Percentiles rank a stretch among this genome's conserved stretches.
Conservation (phyloP, 2,113 vertebrate genomes). For the Thalassoma bifasciatum region DNA sequence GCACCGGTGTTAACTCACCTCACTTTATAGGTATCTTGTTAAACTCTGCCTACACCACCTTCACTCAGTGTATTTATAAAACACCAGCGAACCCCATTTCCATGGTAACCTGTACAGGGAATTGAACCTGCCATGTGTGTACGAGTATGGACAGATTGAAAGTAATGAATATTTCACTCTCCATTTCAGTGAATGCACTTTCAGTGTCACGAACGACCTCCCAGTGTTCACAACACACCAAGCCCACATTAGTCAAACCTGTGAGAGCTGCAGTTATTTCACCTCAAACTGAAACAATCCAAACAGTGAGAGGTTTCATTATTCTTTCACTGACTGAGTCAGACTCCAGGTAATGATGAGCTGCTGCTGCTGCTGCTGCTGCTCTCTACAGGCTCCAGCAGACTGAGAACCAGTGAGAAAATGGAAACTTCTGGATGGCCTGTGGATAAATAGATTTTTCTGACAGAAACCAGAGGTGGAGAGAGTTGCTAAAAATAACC, state of each 20-base stretch:
- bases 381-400: constrained; percentile 17
- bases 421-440: constrained; percentile 46
- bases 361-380: background rate
- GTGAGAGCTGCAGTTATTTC: background rate
- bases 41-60: background rate
- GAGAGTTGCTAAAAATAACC: constrained; percentile 59
- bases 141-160: constrained; percentile 5
- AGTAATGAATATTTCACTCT: constrained; percentile 9
- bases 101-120: constrained; percentile 3
- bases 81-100: background rate
- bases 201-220: background rate
- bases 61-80: background rate
- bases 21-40: no score
- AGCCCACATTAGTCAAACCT: constrained; percentile 4
- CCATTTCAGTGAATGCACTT: background rate
- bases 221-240: background rate
- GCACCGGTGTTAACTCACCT: background rate
- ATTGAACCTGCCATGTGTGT: background rate
- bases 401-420: constrained; percentile 50
- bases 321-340: background rate
- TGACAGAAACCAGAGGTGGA: constrained; percentile 66
- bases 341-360: constrained; percentile 28
- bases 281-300: constrained; percentile 3
- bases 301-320: background rate
- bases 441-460: constrained; percentile 46